Conservation (phyloP, 2,113 vertebrate species). For the Narcine bancroftii region DNA sequence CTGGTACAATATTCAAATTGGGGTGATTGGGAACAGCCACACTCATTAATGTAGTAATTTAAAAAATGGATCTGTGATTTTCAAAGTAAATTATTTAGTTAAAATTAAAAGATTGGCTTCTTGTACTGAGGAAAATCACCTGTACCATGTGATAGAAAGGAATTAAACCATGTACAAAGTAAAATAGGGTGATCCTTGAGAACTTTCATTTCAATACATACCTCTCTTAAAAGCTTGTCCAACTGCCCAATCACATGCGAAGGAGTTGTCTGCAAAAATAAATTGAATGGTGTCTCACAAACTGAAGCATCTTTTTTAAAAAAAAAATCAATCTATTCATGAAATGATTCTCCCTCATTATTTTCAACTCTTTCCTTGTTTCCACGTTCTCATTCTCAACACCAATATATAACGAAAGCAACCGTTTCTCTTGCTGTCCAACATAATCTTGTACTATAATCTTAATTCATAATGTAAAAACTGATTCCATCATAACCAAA, state of each 20-base stretch:
- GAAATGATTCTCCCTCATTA: not conserved
- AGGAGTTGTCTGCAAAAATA: constrained; percentile 74
- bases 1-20: not conserved
- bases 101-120: not conserved
- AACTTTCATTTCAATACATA: constrained; percentile 44
- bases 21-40: not conserved
- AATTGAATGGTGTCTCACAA: not conserved
- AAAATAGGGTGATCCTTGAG: not conserved
- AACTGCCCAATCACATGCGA: constrained; percentile 91
- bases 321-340: not conserved
- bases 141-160: not conserved
- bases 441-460: not conserved
- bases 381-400: not conserved
- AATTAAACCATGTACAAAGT: not conserved
- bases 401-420: not conserved
- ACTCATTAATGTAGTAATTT: not conserved
- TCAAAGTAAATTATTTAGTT: not conserved
- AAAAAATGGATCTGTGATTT: not conserved
- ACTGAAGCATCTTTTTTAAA: not conserved
- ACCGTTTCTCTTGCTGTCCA: not conserved
- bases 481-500: not conserved
- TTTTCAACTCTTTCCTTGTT: not conserved
- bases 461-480: not conserved
- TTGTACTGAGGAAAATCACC: not conserved
- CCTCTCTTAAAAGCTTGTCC: constrained; percentile 93